phyloP scores from a whole-genome alignment of 2,113 vertebrate genomes.

The Tachysurus vachellii region DNA sequence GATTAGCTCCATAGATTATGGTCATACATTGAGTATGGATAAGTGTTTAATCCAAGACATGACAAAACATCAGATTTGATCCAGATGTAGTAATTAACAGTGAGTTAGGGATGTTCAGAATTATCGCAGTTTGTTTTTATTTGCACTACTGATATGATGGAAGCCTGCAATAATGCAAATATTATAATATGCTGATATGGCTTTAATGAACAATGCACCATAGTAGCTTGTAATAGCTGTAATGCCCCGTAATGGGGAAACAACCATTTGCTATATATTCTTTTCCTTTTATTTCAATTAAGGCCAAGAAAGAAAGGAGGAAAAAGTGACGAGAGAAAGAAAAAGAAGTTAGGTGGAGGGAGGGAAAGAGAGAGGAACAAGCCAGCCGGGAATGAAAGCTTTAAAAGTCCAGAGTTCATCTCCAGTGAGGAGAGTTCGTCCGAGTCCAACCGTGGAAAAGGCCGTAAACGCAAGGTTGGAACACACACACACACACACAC shows the following conservation, averaged over 20 bases:
- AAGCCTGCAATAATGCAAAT: neutral
- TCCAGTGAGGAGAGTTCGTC: constrained; percentile 86
- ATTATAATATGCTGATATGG: neutral
- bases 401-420: constrained; percentile 86
- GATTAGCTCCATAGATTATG: neutral
- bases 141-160: neutral
- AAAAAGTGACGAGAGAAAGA: constrained; percentile 63
- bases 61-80: neutral
- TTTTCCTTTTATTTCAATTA: neutral
- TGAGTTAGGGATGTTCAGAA: neutral
- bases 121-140: neutral
- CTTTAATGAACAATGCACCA: neutral
- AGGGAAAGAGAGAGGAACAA: constrained; percentile 66
- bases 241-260: constrained; percentile 6
- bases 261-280: neutral
- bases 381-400: constrained; percentile 72
- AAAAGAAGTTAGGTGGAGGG: constrained; percentile 64
- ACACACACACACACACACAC: neutral
- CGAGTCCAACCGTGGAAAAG: constrained; percentile 74
- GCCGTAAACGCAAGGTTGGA: constrained; percentile 59
- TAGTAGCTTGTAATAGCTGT: neutral
- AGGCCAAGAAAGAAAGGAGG: constrained; percentile 76
- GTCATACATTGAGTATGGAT: neutral
- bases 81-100: neutral
- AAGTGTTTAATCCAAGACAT: neutral